A percentile compares a stretch with the other conserved stretches of the same genome.
Conservation (phyloP, 2,797 vertebrate genomes). For the Hoplostethus atlanticus region DNA sequence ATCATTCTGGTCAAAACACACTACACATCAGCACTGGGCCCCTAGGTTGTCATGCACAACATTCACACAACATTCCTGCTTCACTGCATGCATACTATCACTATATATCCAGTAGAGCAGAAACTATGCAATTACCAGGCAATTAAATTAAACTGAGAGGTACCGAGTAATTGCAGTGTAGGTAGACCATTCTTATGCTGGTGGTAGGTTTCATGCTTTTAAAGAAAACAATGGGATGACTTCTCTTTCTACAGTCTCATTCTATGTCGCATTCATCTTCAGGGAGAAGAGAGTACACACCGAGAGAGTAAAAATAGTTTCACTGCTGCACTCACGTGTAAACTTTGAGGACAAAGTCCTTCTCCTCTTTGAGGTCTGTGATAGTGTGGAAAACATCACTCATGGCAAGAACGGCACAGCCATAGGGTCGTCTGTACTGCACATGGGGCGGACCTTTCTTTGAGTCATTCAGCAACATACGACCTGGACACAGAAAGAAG, state of each 20-base stretch:
- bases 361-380: slow-evolving; percentile 97
- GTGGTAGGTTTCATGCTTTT: slow-evolving; percentile 5
- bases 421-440: slow-evolving; percentile 95
- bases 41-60: slow-evolving; percentile 50
- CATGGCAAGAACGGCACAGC: slow-evolving; percentile 96
- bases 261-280: neutral
- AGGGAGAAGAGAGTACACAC: neutral
- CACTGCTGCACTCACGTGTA: slow-evolving; percentile 94
- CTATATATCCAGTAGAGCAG: slow-evolving; percentile 9
- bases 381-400: slow-evolving; percentile 96
- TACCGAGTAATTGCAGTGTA: neutral
- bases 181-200: neutral
- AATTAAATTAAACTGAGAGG: neutral
- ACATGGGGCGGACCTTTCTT: slow-evolving; percentile 96
- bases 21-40: slow-evolving; percentile 53
- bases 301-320: neutral
- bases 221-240: no score
- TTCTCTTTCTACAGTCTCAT: neutral
- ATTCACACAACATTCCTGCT: slow-evolving; percentile 28
- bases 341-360: slow-evolving; percentile 99
- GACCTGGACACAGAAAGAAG: slow-evolving; percentile 81
- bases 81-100: slow-evolving; percentile 3
- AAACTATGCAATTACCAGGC: neutral
- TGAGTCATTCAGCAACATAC: slow-evolving; percentile 98
- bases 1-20: slow-evolving; percentile 72